Evolutionary conservation across 2,797 vertebrate genomes (phyloP).

Genomic region (Capromys pilorides): DNA sequence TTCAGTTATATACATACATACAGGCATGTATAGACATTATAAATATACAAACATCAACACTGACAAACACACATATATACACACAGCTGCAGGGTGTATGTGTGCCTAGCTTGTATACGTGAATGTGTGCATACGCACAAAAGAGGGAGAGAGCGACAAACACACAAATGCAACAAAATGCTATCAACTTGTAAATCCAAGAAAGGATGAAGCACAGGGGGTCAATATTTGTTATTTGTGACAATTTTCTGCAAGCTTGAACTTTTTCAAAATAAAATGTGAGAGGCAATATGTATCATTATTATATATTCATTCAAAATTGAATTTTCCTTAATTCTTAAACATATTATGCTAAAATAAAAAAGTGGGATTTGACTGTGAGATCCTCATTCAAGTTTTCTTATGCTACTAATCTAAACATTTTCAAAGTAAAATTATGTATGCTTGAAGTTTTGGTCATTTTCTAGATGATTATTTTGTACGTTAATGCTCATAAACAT

Average conservation of each 20-base stretch:
- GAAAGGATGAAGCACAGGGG: background rate
- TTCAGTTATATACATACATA: background rate
- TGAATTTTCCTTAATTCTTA: background rate
- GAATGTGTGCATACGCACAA: background rate
- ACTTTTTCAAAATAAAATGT: slow-evolving; percentile 1
- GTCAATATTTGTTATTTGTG: background rate
- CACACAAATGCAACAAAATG: background rate
- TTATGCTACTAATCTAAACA: background rate
- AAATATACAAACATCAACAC: background rate
- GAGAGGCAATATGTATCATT: background rate
- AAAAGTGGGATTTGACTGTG: background rate
- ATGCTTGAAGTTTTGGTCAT: background rate
- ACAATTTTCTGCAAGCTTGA: background rate
- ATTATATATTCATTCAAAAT: background rate
- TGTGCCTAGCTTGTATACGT: background rate
- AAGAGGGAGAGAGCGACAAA: background rate
- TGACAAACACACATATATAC: background rate
- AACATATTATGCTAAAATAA: background rate
- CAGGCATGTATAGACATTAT: background rate
- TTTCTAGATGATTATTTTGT: slow-evolving; percentile 25
- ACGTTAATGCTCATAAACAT: background rate
- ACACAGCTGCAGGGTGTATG: background rate
- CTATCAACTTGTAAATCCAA: background rate
- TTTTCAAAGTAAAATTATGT: background rate
- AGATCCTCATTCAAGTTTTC: background rate